A percentile compares a stretch with the other conserved stretches of the same genome.
Conservation (phyloP, 1,140 invertebrate genomes). For the Ladona fulva region DNA sequence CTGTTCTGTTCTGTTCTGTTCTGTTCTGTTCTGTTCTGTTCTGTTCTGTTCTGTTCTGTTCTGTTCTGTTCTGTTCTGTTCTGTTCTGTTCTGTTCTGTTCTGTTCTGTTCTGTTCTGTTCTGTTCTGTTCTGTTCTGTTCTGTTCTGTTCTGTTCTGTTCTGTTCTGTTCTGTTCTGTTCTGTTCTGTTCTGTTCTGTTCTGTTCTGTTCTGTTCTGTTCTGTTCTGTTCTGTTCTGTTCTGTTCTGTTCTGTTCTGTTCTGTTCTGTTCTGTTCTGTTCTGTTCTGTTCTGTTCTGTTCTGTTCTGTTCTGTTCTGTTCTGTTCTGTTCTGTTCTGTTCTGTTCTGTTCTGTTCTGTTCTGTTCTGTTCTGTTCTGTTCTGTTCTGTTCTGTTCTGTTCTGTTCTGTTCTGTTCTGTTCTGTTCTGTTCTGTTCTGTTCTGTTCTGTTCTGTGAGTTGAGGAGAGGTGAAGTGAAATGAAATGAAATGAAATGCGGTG, state of each 20-base stretch:
- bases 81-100: constrained; percentile 25
- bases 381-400: constrained; percentile 22
- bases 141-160: constrained; percentile 23
- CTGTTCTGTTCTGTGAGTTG: too few relatives aligned
- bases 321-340: constrained; percentile 22
- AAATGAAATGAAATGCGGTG: too few relatives aligned
- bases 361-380: constrained; percentile 23
- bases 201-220: constrained; percentile 23
- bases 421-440: constrained; percentile 20
- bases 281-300: constrained; percentile 23
- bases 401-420: constrained; percentile 22
- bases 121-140: constrained; percentile 20
- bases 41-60: constrained; percentile 24
- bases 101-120: constrained; percentile 24
- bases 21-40: constrained; percentile 24
- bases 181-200: constrained; percentile 22
- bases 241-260: constrained; percentile 23
- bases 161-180: constrained; percentile 23
- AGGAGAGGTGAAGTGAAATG: background rate
- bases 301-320: constrained; percentile 22
- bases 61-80: constrained; percentile 24
- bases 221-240: constrained; percentile 23
- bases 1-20: constrained; percentile 21
- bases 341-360: constrained; percentile 23
- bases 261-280: constrained; percentile 23